Percentiles rank a stretch among this genome's conserved stretches.
These are phyloP conservation scores for Vidua macroura DNA, from an alignment of 2,113 vertebrate genomes.

Conservation along the genomic window DNA sequence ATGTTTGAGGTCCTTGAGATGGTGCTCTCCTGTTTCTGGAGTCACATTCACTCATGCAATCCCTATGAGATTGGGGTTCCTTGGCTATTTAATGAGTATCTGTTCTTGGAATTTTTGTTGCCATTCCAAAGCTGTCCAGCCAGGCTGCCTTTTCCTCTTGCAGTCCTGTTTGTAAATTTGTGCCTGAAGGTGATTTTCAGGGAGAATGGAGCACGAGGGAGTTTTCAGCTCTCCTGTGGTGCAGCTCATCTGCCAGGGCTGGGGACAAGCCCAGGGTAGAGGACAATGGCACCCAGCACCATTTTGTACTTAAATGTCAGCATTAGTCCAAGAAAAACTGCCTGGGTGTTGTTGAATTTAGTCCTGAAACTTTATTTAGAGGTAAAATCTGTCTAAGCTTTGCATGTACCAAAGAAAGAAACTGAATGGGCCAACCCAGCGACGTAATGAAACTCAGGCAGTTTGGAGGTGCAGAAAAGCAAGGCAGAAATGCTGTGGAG, in stretches of 20 bases:
- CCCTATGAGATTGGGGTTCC: neutral
- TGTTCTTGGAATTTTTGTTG: neutral
- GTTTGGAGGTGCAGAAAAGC: neutral
- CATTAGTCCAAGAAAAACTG: neutral
- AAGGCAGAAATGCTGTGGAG: neutral
- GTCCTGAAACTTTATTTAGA: neutral
- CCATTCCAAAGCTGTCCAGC: neutral
- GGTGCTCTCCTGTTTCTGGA: neutral
- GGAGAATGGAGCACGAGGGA: neutral
- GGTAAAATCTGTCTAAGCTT: neutral
- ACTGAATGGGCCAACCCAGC: neutral
- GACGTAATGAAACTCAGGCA: neutral
- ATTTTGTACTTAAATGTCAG: neutral
- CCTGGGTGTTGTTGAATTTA: neutral
- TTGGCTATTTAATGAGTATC: neutral
- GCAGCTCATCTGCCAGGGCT: neutral
- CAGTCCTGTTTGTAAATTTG: neutral
- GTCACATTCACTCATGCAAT: fast-evolving
- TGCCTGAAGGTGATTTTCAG: neutral
- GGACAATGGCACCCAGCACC: neutral
- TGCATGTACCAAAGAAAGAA: neutral
- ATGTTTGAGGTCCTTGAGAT: neutral
- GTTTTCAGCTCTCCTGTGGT: neutral
- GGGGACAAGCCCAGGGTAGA: neutral
- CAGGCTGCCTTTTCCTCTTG: neutral